A percentile compares a stretch with the other conserved stretches of the same genome.
These are phyloP conservation scores for Acanthurus tractus DNA, from an alignment of 2,797 vertebrate genomes.

Conservation along the genomic window DNA sequence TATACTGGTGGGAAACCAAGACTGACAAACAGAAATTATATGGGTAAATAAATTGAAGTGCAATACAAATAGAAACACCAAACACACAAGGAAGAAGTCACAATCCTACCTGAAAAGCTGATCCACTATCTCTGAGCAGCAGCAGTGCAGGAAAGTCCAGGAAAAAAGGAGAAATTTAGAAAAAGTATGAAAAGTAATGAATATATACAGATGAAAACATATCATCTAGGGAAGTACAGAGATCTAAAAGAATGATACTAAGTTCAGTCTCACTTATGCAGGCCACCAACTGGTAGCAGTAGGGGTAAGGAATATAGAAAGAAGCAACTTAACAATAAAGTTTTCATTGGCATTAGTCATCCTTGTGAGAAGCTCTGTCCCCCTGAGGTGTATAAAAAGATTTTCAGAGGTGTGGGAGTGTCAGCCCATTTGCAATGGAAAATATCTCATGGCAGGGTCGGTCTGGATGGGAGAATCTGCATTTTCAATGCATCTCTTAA, in stretches of 20 bases:
- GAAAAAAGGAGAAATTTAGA: conserved; percentile 54
- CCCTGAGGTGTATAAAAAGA: not conserved
- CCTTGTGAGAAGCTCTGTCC: not conserved
- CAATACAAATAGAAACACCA: not conserved
- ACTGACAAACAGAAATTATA: conserved; percentile 10
- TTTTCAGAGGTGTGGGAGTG: too few species aligned
- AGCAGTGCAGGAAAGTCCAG: conserved; percentile 62
- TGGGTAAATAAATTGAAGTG: not conserved
- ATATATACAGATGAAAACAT: conserved; percentile 40
- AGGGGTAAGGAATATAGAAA: not conserved
- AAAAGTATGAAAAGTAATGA: conserved; percentile 60
- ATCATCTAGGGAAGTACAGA: conserved; percentile 37
- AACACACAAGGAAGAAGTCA: conserved; percentile 68
- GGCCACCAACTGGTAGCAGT: not conserved
- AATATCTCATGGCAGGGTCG: too few species aligned
- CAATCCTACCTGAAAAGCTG: conserved; percentile 85
- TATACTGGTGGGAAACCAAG: conserved; percentile 14
- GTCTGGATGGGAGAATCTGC: too few species aligned
- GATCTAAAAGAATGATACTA: not conserved
- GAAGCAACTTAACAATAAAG: not conserved
- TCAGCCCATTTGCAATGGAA: too few species aligned
- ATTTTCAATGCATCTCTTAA: too few species aligned
- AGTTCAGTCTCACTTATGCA: not conserved
- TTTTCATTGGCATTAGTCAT: not conserved
- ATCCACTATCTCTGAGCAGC: conserved; percentile 82